Base-by-base conservation (phyloP, 2,797 vertebrate genomes). In the Uromys caudimaculatus region DNA sequence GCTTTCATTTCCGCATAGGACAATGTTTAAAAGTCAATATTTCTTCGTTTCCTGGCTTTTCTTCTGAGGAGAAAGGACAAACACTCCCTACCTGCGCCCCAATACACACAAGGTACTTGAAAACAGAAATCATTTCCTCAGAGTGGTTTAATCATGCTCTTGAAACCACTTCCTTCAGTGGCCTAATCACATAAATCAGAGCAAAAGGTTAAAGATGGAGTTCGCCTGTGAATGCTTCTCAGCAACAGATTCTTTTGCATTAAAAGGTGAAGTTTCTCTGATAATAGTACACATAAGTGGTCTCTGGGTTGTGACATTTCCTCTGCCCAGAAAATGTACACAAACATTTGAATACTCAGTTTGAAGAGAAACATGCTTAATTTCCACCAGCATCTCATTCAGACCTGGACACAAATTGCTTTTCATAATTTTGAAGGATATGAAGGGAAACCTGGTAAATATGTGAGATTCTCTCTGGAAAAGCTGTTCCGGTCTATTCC, bases 181-280 rank as follows among this genome's bases (percentile, higher is more conserved):
- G 98, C 96, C 97, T 98, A 98, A 98, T 98, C 98, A 98, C 95
- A 98, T 97, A 98, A 98, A 98, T 98, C 97, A 98, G 50, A 97
- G 94, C 84, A 97, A 98, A 98, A 98, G 97, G 98, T 98, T 98
- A 98, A 98, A 98, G 97, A 98, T 4, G 2, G 98, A 98, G 96
- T 98, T 98, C 97, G 97, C 79, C 89, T 89, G 87, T 58, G 50
- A 97, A 97, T 76, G 85, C 93, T 98, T 98, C 96, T 97, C 93
- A 97, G 96, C 97, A 98, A 98, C n/a, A 4, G 92, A 98, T 98
- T 98, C 89, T 90, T 97, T 98, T 97, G 91, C 92, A 92, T 97
- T 98, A 97, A 98, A 98, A 94, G 96, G 84, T 78, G 91, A 98
- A 97, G 54, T 96, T 82, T 85, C 96, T 97, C 89, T 91, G 95